Evolutionary conservation across 2,888 invertebrate species (phyloP).

Genomic region (Empis stercorea): DNA sequence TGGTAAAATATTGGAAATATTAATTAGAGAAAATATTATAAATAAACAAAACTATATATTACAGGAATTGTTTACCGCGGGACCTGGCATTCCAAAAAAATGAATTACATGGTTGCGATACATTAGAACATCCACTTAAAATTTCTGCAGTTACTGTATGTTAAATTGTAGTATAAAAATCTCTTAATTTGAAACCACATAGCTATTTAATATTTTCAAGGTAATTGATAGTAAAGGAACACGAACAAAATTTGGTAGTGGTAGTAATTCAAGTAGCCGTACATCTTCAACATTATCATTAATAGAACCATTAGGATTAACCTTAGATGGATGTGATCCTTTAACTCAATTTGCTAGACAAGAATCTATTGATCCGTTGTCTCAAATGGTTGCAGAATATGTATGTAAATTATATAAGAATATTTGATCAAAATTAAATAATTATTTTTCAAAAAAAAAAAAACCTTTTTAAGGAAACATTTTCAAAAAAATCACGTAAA

Average conservation of each 20-base stretch:
- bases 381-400: slow-evolving; percentile 42
- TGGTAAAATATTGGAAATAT: too few relatives aligned
- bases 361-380: slow-evolving; percentile 48
- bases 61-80: too few relatives aligned
- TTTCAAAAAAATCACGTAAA: slow-evolving; percentile 20
- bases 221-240: slow-evolving; percentile 41
- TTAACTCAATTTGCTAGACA: slow-evolving; percentile 54
- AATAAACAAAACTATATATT: too few relatives aligned
- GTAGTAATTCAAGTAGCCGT: slow-evolving; percentile 39
- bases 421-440: not conserved
- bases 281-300: slow-evolving; percentile 40
- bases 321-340: slow-evolving; percentile 43
- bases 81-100: too few relatives aligned
- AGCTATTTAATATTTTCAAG: slow-evolving; percentile 23
- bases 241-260: slow-evolving; percentile 35
- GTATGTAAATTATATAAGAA: slow-evolving; percentile 17
- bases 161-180: not conserved
- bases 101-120: not conserved
- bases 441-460: too few relatives aligned
- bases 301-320: slow-evolving; percentile 39
- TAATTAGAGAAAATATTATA: too few relatives aligned
- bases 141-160: not conserved
- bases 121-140: not conserved
- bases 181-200: not conserved
- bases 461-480: slow-evolving; percentile 19